phyloP scores from a whole-genome alignment of 2,888 invertebrate species.

The Lycaena phlaeas region DNA sequence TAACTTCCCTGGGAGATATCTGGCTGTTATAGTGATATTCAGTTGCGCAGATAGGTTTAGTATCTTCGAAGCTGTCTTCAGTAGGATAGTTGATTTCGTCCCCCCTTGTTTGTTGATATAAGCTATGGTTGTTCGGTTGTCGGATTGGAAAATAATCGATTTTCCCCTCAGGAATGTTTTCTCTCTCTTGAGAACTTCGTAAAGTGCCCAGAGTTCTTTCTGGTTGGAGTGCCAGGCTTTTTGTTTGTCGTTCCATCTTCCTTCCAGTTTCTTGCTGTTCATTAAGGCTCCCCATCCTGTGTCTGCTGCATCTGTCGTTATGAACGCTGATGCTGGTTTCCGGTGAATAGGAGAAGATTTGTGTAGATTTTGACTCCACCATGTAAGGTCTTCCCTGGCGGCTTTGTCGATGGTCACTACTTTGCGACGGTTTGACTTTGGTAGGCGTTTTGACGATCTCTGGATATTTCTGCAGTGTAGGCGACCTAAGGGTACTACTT shows the following conservation, averaged over 20 bases:
- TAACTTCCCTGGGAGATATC: conserved; percentile 19
- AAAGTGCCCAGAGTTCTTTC: conserved; percentile 8
- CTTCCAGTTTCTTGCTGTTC: conserved; percentile 11
- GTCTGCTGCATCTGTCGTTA: conserved; percentile 17
- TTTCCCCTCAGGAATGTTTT: not conserved
- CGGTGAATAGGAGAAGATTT: conserved; percentile 8
- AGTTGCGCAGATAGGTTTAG: conserved; percentile 8
- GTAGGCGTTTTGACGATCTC: conserved; percentile 7
- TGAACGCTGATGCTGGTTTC: conserved; percentile 9
- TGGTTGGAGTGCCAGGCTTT: conserved; percentile 14
- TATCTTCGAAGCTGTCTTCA: conserved; percentile 9
- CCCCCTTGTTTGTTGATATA: conserved; percentile 16
- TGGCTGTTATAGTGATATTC: conserved; percentile 9
- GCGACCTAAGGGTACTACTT: conserved; percentile 10
- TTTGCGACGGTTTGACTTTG: not conserved
- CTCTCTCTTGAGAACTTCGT: not conserved
- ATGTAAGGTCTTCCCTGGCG: not conserved
- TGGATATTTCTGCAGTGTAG: conserved; percentile 10
- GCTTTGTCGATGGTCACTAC: conserved; percentile 2
- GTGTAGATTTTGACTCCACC: conserved; percentile 9
- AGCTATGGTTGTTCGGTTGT: conserved; percentile 15
- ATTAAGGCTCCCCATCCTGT: conserved; percentile 16
- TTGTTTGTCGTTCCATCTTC: conserved; percentile 10
- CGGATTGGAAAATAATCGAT: conserved; percentile 11
- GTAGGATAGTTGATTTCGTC: conserved; percentile 11